A percentile compares a stretch with the other conserved stretches of the same genome.
Conservation (phyloP, 2,797 vertebrate species). For the Brachymystax lenok region DNA sequence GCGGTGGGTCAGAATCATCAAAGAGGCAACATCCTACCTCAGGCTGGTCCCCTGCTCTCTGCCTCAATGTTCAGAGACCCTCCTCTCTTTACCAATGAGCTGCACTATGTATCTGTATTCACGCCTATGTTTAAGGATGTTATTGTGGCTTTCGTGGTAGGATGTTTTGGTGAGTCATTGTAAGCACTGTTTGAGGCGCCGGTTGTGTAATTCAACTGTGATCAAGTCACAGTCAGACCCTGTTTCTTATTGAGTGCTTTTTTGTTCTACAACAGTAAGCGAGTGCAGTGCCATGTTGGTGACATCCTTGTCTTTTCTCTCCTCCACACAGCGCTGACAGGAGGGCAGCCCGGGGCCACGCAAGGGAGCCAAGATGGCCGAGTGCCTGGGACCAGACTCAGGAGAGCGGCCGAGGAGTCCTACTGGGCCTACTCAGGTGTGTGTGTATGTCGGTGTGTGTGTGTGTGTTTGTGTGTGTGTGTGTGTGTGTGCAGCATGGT, state of each 20-base stretch:
- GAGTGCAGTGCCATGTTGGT: conserved; percentile 38
- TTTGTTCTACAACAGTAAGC: conserved; percentile 10
- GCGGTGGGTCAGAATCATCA: background rate
- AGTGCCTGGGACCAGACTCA: conserved; percentile 70
- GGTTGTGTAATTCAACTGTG: too few species aligned
- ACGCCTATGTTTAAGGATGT: background rate
- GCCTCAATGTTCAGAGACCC: conserved; percentile 1
- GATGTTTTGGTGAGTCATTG: background rate
- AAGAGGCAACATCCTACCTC: background rate
- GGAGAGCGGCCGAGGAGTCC: conserved; percentile 86
- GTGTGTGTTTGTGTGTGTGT: background rate
- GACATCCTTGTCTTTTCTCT: conserved; percentile 51
- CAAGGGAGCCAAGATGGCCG: conserved; percentile 76
- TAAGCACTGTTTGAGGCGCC: background rate
- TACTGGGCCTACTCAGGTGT: conserved; percentile 97
- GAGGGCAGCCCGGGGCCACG: conserved; percentile 79
- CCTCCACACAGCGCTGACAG: conserved; percentile 79
- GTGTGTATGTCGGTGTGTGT: conserved; percentile 7
- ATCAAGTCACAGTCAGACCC: too few species aligned
- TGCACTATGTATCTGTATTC: background rate
- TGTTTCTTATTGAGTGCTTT: background rate
- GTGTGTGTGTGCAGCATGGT: background rate
- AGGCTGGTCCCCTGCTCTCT: background rate
- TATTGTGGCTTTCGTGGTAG: background rate
- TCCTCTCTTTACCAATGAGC: background rate